Conservation (phyloP, 2,113 vertebrate species). For the Papio anubis region DNA sequence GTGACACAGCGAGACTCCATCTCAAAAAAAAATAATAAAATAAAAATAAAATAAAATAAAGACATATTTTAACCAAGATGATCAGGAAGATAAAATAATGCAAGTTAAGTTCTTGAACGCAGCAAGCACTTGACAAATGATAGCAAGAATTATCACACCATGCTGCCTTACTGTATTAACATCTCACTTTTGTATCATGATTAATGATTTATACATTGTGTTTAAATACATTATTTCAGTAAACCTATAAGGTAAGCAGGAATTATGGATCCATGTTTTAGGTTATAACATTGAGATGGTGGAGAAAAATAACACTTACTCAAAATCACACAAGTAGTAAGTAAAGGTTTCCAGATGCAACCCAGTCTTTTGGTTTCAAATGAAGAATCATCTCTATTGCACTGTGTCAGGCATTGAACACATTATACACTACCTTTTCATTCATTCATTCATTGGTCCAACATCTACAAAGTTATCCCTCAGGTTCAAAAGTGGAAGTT, state of each 20-base stretch:
- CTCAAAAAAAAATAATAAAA: too few relatives aligned
- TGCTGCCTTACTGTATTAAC: not conserved
- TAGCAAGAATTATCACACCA: not conserved
- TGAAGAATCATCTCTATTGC: not conserved
- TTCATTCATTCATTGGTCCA: not conserved
- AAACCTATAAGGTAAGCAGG: not conserved
- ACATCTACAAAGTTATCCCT: not conserved
- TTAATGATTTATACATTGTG: not conserved
- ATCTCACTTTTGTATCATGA: not conserved
- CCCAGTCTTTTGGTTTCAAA: not conserved
- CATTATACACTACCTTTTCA: not conserved
- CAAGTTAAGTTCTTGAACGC: not conserved
- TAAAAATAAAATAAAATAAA: not conserved
- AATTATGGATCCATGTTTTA: not conserved
- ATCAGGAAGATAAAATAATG: not conserved
- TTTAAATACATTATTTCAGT: not conserved
- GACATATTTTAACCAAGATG: not conserved
- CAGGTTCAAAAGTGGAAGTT: slow-evolving; percentile 25
- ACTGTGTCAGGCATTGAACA: not conserved
- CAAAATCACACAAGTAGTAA: not conserved
- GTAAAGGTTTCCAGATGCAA: not conserved
- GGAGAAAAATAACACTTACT: not conserved
- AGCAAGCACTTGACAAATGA: not conserved
- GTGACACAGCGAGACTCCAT: too few relatives aligned
- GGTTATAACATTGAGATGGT: not conserved